These are phyloP conservation scores for Ifrita kowaldi DNA, from an alignment of 2,113 vertebrate species.

Conservation along the genomic window DNA sequence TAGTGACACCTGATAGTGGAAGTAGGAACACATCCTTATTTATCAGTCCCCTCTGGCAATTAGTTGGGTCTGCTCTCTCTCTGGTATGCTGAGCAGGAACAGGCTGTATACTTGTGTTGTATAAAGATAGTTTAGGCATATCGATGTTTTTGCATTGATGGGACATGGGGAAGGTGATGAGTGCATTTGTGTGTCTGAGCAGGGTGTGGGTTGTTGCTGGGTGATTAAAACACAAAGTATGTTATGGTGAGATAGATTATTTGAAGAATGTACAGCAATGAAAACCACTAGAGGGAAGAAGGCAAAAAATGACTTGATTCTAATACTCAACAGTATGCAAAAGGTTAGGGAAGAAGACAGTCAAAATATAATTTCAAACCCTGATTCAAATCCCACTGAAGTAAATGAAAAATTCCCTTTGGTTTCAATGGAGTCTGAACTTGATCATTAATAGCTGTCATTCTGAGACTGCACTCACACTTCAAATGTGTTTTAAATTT, in stretches of 20 bases:
- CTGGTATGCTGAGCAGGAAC: constrained; percentile 10
- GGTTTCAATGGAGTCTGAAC: neutral
- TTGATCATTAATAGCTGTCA: neutral
- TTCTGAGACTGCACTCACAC: neutral
- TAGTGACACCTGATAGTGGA: neutral
- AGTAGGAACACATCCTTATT: neutral
- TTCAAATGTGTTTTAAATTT: constrained; percentile 39
- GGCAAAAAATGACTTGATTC: neutral
- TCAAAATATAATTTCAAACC: neutral
- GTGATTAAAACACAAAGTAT: constrained; percentile 15
- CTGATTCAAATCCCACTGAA: constrained; percentile 1
- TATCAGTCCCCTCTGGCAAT: constrained; percentile 11
- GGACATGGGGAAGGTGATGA: neutral
- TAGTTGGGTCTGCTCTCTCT: constrained; percentile 16
- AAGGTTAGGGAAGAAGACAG: constrained; percentile 25
- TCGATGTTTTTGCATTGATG: neutral
- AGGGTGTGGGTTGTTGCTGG: neutral
- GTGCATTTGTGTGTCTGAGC: neutral
- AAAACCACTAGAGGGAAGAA: constrained; percentile 16
- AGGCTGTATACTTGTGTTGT: neutral
- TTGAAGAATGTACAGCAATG: neutral
- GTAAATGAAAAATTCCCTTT: neutral
- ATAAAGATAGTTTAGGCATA: constrained; percentile 5
- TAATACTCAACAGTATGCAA: neutral
- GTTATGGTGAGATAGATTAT: neutral